These are phyloP conservation scores for Diarsia dahlii DNA, from an alignment of 2,888 invertebrate species.

Conservation along the genomic window DNA sequence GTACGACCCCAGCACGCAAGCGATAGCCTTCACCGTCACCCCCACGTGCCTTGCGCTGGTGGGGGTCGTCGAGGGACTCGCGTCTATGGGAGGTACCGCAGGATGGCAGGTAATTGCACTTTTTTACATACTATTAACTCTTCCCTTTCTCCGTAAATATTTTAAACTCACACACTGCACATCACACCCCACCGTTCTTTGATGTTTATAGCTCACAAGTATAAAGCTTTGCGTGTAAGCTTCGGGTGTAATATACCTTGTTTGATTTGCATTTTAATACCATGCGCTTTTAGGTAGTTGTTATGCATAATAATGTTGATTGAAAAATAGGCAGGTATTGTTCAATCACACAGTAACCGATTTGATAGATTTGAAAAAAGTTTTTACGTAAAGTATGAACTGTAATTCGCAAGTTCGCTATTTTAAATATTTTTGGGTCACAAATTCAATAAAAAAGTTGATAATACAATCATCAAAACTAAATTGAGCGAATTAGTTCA, in stretches of 20 bases:
- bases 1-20: slow-evolving; percentile 94
- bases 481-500: background rate
- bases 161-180: slow-evolving; percentile 20
- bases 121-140: background rate
- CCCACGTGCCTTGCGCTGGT: slow-evolving; percentile 95
- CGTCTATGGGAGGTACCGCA: slow-evolving; percentile 77
- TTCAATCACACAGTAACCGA: background rate
- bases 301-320: background rate
- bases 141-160: slow-evolving; percentile 17
- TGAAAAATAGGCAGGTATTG: background rate
- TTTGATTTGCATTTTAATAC: slow-evolving; percentile 40
- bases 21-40: slow-evolving; percentile 94
- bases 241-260: slow-evolving; percentile 31
- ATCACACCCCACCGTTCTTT: slow-evolving; percentile 38
- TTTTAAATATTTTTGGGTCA: background rate
- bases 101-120: slow-evolving; percentile 82
- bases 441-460: background rate
- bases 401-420: background rate
- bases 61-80: slow-evolving; percentile 94
- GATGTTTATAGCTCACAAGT: slow-evolving; percentile 34
- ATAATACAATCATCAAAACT: background rate
- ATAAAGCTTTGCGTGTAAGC: slow-evolving; percentile 41
- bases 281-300: slow-evolving; percentile 1
- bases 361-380: background rate
- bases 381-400: too few relatives aligned